These are phyloP conservation scores for Hylyphantes graminicola DNA, from an alignment of 1,140 invertebrate species.

Conservation along the genomic window DNA sequence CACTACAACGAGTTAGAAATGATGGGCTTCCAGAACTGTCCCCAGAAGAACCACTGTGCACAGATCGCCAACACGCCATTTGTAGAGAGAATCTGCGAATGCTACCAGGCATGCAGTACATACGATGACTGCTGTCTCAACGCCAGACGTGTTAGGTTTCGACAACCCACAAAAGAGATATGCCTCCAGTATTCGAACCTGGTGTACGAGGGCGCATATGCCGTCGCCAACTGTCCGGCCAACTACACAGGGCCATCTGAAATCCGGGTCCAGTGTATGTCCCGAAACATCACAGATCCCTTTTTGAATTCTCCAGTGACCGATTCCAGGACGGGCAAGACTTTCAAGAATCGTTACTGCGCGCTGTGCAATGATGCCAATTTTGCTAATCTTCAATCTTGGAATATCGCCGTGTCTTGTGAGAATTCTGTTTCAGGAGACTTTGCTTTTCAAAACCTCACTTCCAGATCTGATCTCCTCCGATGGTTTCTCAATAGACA, in stretches of 20 bases:
- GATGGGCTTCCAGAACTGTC: constrained; percentile 20
- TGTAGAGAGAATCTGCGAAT: constrained; percentile 10
- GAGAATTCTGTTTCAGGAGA: neutral
- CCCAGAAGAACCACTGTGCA: neutral
- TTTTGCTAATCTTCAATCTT: neutral
- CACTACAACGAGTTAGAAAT: constrained; percentile 6
- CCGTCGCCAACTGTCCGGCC: neutral
- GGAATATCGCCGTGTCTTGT: neutral
- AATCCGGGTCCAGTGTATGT: constrained; percentile 3
- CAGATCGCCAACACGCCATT: neutral
- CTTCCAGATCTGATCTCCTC: neutral
- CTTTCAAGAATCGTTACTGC: constrained; percentile 73
- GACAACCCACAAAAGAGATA: neutral
- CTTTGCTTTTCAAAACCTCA: neutral
- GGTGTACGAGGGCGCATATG: neutral
- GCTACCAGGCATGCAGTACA: neutral
- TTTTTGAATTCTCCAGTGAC: constrained; percentile 69
- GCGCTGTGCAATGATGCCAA: constrained; percentile 70
- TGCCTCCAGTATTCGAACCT: neutral
- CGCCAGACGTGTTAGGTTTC: neutral
- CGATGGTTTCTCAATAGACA: neutral
- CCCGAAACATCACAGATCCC: constrained; percentile 64
- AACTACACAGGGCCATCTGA: neutral
- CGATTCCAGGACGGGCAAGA: constrained; percentile 66
- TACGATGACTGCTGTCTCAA: constrained; percentile 43